Evolutionary conservation across 2,888 invertebrate species (phyloP), one percentile per base, ranked within the genome.

Genomic region (Eurois occulta): DNA sequence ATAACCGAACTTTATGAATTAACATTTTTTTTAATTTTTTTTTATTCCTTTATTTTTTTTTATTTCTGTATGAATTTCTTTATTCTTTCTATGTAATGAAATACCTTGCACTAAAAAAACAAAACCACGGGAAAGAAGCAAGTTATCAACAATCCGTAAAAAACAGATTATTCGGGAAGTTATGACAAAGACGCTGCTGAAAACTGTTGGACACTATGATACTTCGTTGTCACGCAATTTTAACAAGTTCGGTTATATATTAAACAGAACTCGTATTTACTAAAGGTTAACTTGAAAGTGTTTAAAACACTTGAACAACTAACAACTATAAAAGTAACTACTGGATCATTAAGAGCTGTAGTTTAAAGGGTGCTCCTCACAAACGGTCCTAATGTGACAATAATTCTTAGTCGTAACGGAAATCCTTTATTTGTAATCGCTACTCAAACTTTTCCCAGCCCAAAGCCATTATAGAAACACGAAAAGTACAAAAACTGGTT

Each of bases 291-390:
- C 1, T 18, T 35, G 28, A 24, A 79, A 65, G 32, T 43, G 11
- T 24, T 16, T 10, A 52, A 70, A 66, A 43, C 6, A 73, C 35
- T 66, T 60, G 18, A 52, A 79, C 24, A 52, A 80, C 58, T 73
- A 70, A 66, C 65, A 28, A 48, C 66, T 60, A 28, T 79, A 43
- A 73, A 80, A 41, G 28, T 66, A 16, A 58, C 24, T 35, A 41
- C 43, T 78, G 72, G 58, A 66, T 60, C 65, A 60, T 60, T 82
- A 67, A 43, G 77, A 70, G 28, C 43, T 16, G 64, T 41, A 70
- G 3, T 74, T 80, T 46, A 60, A 46, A 48, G 43, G 38, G 43
- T 43, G 13, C 48, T 41, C 10, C 5, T 80, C 58, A 35, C 43
- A 60, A 80, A 73, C 8, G 35, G 18, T 43, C 60, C 35, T 62